Percentiles rank a stretch among this genome's conserved stretches.
Evolutionary conservation across 2,797 vertebrate genomes (phyloP).

Genomic region (Orestias chungarensis): DNA sequence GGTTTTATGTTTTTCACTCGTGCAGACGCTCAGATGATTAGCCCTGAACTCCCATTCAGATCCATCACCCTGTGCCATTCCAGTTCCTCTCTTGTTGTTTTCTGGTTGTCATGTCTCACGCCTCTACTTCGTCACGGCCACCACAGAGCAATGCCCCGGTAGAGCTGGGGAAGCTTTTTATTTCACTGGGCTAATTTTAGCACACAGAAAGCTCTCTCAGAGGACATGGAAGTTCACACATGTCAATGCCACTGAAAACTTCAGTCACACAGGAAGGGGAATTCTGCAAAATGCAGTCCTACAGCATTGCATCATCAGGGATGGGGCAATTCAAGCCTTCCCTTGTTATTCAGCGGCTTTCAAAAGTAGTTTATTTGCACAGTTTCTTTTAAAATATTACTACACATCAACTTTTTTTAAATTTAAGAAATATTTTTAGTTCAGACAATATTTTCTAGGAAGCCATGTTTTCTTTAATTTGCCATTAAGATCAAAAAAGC

Average conservation of each 20-base stretch:
- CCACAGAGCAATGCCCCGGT: conserved; percentile 22
- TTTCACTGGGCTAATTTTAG: conserved; percentile 52
- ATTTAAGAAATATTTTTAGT: background rate
- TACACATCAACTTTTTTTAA: background rate
- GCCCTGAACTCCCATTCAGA: conserved; percentile 22
- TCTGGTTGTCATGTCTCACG: conserved; percentile 24
- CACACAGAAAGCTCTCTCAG: conserved; percentile 1
- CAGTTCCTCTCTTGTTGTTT: background rate
- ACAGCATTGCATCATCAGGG: background rate
- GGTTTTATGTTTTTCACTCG: background rate
- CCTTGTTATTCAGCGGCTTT: background rate
- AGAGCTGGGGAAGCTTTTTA: conserved; percentile 19
- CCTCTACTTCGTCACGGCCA: background rate
- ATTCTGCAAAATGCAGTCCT: conserved; percentile 1
- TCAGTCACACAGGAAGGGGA: conserved; percentile 34
- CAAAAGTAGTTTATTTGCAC: background rate
- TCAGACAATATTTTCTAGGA: background rate
- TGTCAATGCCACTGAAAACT: conserved; percentile 8
- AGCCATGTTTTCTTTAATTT: too few relatives aligned
- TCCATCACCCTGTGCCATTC: conserved; percentile 18
- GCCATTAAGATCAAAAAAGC: too few relatives aligned
- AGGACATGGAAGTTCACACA: conserved; percentile 48
- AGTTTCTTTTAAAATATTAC: too few relatives aligned
- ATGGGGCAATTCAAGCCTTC: background rate
- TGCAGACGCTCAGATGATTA: background rate